Evolutionary conservation across 2,113 vertebrate genomes (phyloP), one percentile per base, ranked within the genome.

Genomic region (Prinia subflava): DNA sequence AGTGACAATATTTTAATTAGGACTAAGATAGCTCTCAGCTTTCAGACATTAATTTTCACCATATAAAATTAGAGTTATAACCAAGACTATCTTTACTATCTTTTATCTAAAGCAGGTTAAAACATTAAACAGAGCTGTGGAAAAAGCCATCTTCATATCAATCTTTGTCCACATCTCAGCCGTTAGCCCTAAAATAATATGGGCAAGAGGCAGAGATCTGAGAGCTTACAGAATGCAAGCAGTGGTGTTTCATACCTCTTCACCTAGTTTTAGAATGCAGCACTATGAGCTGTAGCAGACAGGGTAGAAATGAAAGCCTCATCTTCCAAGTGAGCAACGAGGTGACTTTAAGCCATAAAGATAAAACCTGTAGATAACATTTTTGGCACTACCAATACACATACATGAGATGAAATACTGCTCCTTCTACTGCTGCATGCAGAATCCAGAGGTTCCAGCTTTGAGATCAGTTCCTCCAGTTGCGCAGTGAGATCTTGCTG

Each of bases 381-480:
- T 83, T 91, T 41, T 73, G 13, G 21, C 47, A 55, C 25, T 70
- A 77, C 28, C 33, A 67, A 4, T 42, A 76, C 30, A 97, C 98
- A 52, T 97, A 99, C 99, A 77, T 99, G 99, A 62, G 99, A 99
- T 22, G 99, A 99, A 97, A 99, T 99, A 97, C 99, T 99, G 96
- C 99, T 99, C 90, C 99, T 98, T 52, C 99, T 98, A 96, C 99
- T 99, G 96, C 99, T 99, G 96, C 98, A 99, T 4, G 99, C 99
- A 14, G 99, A 99, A 97, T 99, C 99, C 65, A 98, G 85, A 85
- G 99, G 99, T 96, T 99, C 99, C 56, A 99, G 67, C 95, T 98
- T 99, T 42, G 97, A 89, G 80, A 99, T 98, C n/a, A 99, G 81
- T 68, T 99, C 99, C 94, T 99, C 99, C 90, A 99, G 93, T 75